These are phyloP conservation scores for Notarius quadriscutis DNA, from an alignment of 2,113 vertebrate species.

Conservation along the genomic window DNA sequence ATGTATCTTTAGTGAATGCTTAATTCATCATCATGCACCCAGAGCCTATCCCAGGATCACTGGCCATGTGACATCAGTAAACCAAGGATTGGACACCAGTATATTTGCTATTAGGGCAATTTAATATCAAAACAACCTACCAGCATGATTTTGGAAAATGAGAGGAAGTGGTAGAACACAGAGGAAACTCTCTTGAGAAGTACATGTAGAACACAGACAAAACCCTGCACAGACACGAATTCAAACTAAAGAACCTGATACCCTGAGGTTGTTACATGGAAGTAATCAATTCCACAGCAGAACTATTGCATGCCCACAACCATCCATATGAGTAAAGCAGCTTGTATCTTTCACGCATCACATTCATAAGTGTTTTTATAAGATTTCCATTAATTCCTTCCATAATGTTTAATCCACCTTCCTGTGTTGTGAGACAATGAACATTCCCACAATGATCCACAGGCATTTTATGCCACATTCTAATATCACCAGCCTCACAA, in stretches of 20 bases:
- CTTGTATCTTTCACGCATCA: not conserved
- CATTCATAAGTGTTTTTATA: not conserved
- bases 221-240: not conserved
- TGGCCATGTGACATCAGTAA: not conserved
- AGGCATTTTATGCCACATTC: conserved; percentile 1
- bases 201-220: not conserved
- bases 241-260: not conserved
- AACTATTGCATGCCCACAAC: not conserved
- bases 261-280: not conserved
- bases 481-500: not conserved
- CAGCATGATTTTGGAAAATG: not conserved
- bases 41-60: not conserved
- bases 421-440: not conserved
- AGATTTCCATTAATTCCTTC: not conserved
- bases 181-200: not conserved
- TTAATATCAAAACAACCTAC: not conserved
- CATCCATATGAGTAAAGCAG: not conserved
- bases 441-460: not conserved
- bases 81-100: not conserved
- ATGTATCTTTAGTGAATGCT: not conserved
- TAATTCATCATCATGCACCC: not conserved
- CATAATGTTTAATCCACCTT: not conserved
- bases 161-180: not conserved
- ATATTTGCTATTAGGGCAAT: not conserved
- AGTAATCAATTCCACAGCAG: not conserved